Base-by-base conservation (phyloP, 2,113 vertebrate species). In the Hassar affinis region DNA sequence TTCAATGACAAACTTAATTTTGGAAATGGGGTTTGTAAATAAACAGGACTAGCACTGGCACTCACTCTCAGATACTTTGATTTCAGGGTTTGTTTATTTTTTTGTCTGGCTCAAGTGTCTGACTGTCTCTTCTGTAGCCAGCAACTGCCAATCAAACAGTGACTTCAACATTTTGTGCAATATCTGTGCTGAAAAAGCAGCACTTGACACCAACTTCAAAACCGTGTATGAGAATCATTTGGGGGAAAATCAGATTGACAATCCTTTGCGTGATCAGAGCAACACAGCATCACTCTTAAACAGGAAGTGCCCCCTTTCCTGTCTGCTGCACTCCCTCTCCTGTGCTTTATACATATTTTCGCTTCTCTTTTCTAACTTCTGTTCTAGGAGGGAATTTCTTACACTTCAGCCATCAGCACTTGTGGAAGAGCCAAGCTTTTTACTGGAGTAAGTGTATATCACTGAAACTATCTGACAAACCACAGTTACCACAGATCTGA, bases 251-350 rank as follows among this genome's bases (percentile, higher is more conserved):
- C 0, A 75, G 72, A 49, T 1, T 75, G 6, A 27, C 8, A 52
- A 30, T 33, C 3, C 27, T 4, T 6, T 45, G 17, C 51, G 3
- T 33, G 51, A 22, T 77, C 49, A 52, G 17, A 56, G 17, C 30
- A 56, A 30, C 33, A 61, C 0, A 27, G 76, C 52, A 78, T 57
- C 18, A 56, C 18, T 4, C 12, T 17, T 17, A 42, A 1, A 77
- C 56, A 79, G 77, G 54, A 59, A 79, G 20, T 42, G 20, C 35
- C 77, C 47, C 38, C 33, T 45, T 79, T 79, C n/a, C 56, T 47
- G 77, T 79, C 77, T 79, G 77, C 38, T 38, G 30, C 47, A 42
- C 7, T 83, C 15, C 22, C 2, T 54, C 22, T 54, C 11, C 27
- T 33, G 6, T 57, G 42, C 42, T 62, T 56, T 45, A n/a, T 14